Evolutionary conservation across 1,140 invertebrate genomes (phyloP), one percentile per base, ranked within the genome.

Genomic region (Drosophila bipectinata): DNA sequence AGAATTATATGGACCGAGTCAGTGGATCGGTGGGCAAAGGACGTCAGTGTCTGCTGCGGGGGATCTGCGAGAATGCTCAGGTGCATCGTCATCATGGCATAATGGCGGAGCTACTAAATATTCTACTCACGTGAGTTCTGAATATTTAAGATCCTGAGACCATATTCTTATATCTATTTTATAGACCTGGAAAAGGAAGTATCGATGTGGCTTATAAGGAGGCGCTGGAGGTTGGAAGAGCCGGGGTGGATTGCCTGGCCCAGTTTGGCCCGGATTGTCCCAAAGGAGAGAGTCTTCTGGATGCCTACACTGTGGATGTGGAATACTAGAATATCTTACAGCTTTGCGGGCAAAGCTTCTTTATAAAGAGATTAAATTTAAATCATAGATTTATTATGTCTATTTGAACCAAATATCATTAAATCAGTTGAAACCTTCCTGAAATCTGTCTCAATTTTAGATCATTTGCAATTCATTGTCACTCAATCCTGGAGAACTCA

Each of bases 21-120:
- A 75, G 67, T 57, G 62, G 49, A 14, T 7, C 49, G 15, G 8
- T 15, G 48, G 52, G 90, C 21, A 52, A 52, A 5, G 74, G 82
- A 51, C 59, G 67, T 5, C 64, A 76, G 45, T 91, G 90, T 39
- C 26, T 91, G 45, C 45, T 90, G 18, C 79, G 90, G 1, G 75
- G 84, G 0, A 90, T 91, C 18, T 91, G 90, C n/a, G 79, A 91
- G 59, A 91, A 91, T 88, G 90, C 88, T 4, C 90, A 91, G 59
- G 66, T 91, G 2, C 74, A 91, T 72, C 64, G 77, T 2, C 88
- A 90, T 71, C 75, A 81, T 12, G 90, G 79, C 1, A 69, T 91
- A 14, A 77, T 90, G 59, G 75, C 90, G 0, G 85, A 90, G 57
- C 24, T 91, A 1, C 55, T 91, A 4, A 77, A 91, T 57, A 51